A percentile compares a stretch with the other conserved stretches of the same genome.
phyloP scores from a whole-genome alignment of 2,113 vertebrate species.

The Mastomys coucha region DNA sequence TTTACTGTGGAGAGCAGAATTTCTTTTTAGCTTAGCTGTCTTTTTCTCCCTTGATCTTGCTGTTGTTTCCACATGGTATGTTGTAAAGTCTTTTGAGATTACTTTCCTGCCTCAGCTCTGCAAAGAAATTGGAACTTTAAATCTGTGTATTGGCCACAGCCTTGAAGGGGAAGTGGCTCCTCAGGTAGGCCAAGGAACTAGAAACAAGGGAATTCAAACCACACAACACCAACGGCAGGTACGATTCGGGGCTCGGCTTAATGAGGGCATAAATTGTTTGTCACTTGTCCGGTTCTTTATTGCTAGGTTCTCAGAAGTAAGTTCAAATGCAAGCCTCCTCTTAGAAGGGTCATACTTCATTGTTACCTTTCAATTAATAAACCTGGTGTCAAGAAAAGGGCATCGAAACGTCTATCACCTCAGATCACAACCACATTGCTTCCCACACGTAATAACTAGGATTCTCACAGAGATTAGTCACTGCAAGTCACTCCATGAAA shows the following conservation, averaged over 20 bases:
- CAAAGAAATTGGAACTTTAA: neutral
- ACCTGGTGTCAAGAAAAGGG: neutral
- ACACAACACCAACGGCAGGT: neutral
- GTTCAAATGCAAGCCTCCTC: neutral
- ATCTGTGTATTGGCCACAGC: neutral
- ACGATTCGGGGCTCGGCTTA: neutral
- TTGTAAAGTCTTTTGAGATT: neutral
- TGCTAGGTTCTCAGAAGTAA: neutral
- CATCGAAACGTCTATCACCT: neutral
- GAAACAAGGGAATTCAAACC: neutral
- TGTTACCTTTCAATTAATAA: neutral
- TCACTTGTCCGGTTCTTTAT: neutral
- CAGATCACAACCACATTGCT: neutral
- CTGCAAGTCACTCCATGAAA: neutral
- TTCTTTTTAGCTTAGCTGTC: neutral
- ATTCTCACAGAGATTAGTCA: neutral
- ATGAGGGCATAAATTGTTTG: neutral
- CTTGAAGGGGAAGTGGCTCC: neutral
- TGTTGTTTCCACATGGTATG: neutral
- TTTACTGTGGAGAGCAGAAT: neutral
- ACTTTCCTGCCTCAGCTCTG: neutral
- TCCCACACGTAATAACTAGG: neutral
- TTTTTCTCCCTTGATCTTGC: neutral
- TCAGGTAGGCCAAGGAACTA: neutral
- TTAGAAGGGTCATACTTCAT: neutral